Percentiles rank a stretch among this genome's conserved stretches.
These are phyloP conservation scores for Myotis findleyi DNA, from an alignment of 2,797 vertebrate genomes.

Conservation along the genomic window DNA sequence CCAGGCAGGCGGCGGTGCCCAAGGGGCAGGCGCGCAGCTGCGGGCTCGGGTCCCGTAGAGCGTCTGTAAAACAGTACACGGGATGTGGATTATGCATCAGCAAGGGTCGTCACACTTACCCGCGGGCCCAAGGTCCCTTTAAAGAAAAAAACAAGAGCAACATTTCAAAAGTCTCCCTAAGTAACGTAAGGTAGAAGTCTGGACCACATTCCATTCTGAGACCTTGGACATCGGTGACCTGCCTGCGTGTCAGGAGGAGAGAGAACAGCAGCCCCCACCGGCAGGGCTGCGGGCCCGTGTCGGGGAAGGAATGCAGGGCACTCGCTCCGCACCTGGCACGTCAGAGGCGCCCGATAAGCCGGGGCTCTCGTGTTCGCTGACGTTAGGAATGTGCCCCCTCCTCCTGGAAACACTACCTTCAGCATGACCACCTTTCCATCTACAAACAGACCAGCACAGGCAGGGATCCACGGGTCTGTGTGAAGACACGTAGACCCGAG, in stretches of 20 bases:
- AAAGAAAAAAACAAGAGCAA: background rate
- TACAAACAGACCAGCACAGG: background rate
- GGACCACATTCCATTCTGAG: background rate
- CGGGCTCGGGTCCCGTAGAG: conserved; percentile 74
- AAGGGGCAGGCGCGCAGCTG: conserved; percentile 86
- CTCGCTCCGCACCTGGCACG: background rate
- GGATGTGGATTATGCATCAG: accelerated
- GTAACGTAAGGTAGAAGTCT: background rate
- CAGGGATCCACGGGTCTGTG: accelerated
- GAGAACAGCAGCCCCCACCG: accelerated
- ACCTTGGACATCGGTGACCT: background rate
- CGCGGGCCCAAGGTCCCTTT: background rate
- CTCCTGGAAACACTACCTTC: background rate
- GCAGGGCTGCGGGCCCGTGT: background rate
- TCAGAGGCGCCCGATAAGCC: background rate
- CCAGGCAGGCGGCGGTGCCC: conserved; percentile 93
- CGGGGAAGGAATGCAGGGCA: accelerated
- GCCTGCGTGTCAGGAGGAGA: background rate
- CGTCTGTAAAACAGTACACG: background rate
- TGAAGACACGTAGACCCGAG: accelerated
- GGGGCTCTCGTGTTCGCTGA: accelerated
- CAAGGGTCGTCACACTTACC: accelerated
- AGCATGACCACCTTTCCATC: background rate
- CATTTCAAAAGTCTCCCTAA: background rate
- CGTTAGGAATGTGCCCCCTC: background rate